These are phyloP conservation scores for Castor canadensis DNA, from an alignment of 2,113 vertebrate species.

Conservation along the genomic window DNA sequence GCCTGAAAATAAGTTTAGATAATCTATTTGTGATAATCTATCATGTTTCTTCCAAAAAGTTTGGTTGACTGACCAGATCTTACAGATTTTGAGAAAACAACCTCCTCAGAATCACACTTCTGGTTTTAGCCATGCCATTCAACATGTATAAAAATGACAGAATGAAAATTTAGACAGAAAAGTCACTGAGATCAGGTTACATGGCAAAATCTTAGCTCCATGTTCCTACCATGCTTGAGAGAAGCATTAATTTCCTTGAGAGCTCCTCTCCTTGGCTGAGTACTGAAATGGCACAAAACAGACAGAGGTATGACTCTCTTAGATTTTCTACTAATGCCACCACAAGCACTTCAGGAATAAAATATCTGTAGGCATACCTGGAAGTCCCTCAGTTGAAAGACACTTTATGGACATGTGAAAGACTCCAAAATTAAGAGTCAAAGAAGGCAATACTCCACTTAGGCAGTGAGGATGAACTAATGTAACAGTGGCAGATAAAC, in stretches of 20 bases:
- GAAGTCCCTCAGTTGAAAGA: constrained; percentile 7
- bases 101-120: not conserved
- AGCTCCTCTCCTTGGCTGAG: constrained; percentile 58
- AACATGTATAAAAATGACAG: constrained; percentile 11
- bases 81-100: not conserved
- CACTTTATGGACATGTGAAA: constrained; percentile 35
- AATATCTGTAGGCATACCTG: constrained; percentile 45
- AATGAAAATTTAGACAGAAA: constrained; percentile 29
- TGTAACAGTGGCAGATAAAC: not conserved
- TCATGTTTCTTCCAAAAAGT: not conserved
- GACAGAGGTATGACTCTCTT: constrained; percentile 65
- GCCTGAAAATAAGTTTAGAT: not conserved
- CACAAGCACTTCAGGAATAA: constrained; percentile 59
- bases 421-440: constrained; percentile 1
- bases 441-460: not conserved
- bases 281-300: constrained; percentile 68
- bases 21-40: not conserved
- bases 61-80: not conserved
- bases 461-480: not conserved
- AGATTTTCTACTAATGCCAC: constrained; percentile 64
- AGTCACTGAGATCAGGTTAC: constrained; percentile 19
- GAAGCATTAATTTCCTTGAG: constrained; percentile 54
- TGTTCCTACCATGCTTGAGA: constrained; percentile 24
- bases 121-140: not conserved
- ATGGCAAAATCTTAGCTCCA: not conserved